Evolutionary conservation across 2,888 invertebrate genomes (phyloP).

Genomic region (Leptopilina drosophilae): DNA sequence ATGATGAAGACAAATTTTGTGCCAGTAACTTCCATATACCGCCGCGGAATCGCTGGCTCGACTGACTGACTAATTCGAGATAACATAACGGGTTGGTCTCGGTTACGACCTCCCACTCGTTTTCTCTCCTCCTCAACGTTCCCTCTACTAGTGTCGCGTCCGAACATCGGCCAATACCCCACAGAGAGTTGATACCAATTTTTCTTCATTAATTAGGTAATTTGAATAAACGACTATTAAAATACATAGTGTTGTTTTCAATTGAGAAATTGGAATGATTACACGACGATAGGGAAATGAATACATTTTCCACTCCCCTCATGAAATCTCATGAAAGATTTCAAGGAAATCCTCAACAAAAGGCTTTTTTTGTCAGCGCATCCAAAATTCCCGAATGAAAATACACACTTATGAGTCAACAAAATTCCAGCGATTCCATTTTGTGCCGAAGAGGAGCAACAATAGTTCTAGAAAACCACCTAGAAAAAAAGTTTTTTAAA

Average conservation of each 20-base stretch:
- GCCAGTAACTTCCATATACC: constrained; percentile 47
- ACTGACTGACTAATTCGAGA: constrained; percentile 72
- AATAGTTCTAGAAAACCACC: background rate
- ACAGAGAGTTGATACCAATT: constrained; percentile 33
- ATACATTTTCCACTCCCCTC: background rate
- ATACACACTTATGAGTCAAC: constrained; percentile 10
- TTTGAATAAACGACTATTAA: constrained; percentile 16
- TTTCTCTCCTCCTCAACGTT: constrained; percentile 48
- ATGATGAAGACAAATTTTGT: background rate
- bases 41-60: constrained; percentile 66
- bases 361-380: background rate
- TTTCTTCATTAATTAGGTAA: constrained; percentile 17
- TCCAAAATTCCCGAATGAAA: background rate
- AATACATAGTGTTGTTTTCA: background rate
- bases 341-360: no score
- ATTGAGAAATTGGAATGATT: background rate
- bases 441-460: background rate
- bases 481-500: background rate
- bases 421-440: background rate
- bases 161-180: constrained; percentile 35
- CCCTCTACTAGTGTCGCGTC: constrained; percentile 51
- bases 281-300: background rate
- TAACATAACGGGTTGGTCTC: constrained; percentile 73
- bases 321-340: no score
- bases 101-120: constrained; percentile 70